Evolutionary conservation across 2,113 vertebrate genomes (phyloP).

Genomic region (Coturnix japonica): DNA sequence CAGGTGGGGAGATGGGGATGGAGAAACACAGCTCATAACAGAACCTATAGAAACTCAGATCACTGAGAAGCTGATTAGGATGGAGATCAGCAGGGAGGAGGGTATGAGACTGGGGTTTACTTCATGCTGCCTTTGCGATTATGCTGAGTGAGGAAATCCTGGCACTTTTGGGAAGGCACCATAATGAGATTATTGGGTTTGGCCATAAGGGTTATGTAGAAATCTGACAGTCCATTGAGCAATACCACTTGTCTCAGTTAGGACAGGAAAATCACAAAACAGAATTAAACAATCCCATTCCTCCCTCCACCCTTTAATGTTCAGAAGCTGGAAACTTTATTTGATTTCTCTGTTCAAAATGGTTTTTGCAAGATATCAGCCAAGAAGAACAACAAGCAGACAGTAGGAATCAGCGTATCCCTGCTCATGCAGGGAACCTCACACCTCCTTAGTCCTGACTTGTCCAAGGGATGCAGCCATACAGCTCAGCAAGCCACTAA

Average conservation of each 20-base stretch:
- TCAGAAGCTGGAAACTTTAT: background rate
- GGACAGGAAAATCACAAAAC: background rate
- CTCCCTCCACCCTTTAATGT: background rate
- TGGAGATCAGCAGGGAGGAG: background rate
- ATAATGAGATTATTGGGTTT: slow-evolving; percentile 12
- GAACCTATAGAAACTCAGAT: background rate
- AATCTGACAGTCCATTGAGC: slow-evolving; percentile 28
- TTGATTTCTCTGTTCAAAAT: background rate
- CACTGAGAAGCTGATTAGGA: background rate
- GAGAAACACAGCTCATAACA: background rate
- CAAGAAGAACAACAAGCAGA: background rate
- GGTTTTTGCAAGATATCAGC: background rate
- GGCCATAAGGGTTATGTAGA: slow-evolving; percentile 12
- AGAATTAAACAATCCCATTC: background rate
- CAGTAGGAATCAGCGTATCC: background rate
- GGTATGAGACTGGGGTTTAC: background rate
- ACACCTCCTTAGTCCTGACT: background rate
- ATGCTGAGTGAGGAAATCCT: slow-evolving; percentile 5
- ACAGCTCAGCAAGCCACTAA: background rate
- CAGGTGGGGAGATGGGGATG: background rate
- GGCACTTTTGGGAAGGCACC: background rate
- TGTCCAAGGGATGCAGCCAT: background rate
- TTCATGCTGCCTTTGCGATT: background rate
- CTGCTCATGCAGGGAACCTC: background rate
- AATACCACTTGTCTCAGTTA: slow-evolving; percentile 1